Base-by-base conservation (phyloP, 2,888 invertebrate genomes). In the Ethmia dodecea region DNA sequence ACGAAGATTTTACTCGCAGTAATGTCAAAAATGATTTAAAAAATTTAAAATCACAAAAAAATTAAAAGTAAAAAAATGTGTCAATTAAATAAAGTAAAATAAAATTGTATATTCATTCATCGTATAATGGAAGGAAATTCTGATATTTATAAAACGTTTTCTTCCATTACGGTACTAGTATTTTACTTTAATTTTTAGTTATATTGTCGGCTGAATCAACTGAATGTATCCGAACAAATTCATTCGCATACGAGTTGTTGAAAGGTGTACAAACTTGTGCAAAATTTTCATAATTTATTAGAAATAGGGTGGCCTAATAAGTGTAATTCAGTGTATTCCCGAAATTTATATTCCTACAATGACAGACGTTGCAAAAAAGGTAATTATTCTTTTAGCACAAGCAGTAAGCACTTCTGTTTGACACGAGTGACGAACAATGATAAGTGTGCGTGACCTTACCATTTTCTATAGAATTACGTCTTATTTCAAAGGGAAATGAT, bases 351-450 rank as follows among this genome's bases (percentile, higher is more conserved):
- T 46, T 41, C 45, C 40, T 49, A 81, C 52, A 68, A 84, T 86
- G 84, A 69, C 79, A 66, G 80, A 83, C 70, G 72, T 81, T 43
- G 71, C 77, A 44, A 78, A 75, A 69, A 83, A 86, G 83, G 84
- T 84, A 78, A 73, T 40, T 42, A 29, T 37, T 29, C 26, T 36
- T 34, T 52, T 49, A 39, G 33, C 40, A 38, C 42, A n/a, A n/a
- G n/a, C n/a, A n/a, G n/a, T n/a, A n/a, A n/a, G n/a, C 47, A 36
- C 42, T 45, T 47, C 59, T 62, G 56, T 11, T 66, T 71, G 71
- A 72, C 73, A 66, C 60, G 60, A 67, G 54, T 55, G 55, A 50
- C 56, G 56, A 63, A 59, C 57, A 52, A 65, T 63, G 63, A 58
- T 55, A 57, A 60, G 62, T 67, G 65, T 69, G 70, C 67, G 67